phyloP scores from a whole-genome alignment of 2,888 invertebrate genomes.

The Lasius platythorax region DNA sequence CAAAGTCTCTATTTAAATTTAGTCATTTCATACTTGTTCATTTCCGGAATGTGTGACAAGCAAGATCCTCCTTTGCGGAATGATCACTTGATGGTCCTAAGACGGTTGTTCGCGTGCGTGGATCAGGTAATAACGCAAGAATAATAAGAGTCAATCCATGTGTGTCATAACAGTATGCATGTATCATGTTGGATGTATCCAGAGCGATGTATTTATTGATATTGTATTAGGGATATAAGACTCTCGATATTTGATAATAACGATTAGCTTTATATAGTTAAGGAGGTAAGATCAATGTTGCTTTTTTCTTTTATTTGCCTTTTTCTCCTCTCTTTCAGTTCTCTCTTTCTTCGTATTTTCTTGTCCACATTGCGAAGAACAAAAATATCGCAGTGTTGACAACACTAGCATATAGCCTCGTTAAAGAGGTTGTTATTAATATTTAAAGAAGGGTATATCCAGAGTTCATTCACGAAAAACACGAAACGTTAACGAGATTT shows the following conservation, averaged over 20 bases:
- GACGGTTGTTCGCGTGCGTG: slow-evolving; percentile 60
- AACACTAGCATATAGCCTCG: slow-evolving; percentile 17
- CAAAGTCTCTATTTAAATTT: slow-evolving; percentile 68
- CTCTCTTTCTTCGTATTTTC: slow-evolving; percentile 48
- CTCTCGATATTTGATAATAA: slow-evolving; percentile 76
- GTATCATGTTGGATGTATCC: slow-evolving; percentile 82
- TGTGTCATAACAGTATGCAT: slow-evolving; percentile 80
- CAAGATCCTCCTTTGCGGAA: slow-evolving; percentile 29
- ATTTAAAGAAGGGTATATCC: slow-evolving; percentile 30
- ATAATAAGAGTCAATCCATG: slow-evolving; percentile 75
- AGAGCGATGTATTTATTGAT: slow-evolving; percentile 82
- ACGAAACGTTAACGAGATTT: slow-evolving; percentile 38
- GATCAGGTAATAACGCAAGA: slow-evolving; percentile 71
- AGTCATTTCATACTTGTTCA: slow-evolving; percentile 57
- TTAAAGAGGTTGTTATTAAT: slow-evolving; percentile 45
- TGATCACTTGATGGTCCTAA: slow-evolving; percentile 72
- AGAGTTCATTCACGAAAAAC: slow-evolving; percentile 13
- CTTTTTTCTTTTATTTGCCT: slow-evolving; percentile 75
- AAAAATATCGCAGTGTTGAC: slow-evolving; percentile 2
- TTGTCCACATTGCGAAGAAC: slow-evolving; percentile 37
- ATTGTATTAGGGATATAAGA: slow-evolving; percentile 74
- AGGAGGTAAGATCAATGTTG: slow-evolving; percentile 75
- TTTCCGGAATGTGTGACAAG: slow-evolving; percentile 59
- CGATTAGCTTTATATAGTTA: slow-evolving; percentile 67
- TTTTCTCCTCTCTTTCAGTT: slow-evolving; percentile 45